These are phyloP conservation scores for Vesta saturnalis DNA, from an alignment of 2,888 invertebrate genomes.

Conservation along the genomic window DNA sequence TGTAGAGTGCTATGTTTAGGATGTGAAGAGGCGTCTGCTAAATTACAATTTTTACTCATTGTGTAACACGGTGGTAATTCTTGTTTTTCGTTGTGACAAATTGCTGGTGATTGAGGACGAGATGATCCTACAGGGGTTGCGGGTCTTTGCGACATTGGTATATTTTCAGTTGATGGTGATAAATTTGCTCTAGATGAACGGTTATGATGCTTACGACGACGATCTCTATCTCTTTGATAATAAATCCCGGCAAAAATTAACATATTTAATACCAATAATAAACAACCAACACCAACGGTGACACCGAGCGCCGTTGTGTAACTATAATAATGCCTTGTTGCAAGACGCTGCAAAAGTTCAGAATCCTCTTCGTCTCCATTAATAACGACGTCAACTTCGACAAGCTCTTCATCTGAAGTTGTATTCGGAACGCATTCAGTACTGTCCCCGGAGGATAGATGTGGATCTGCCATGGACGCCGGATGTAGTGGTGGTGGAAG, in stretches of 20 bases:
- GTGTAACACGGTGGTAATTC: conserved; percentile 67
- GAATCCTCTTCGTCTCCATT: conserved; percentile 63
- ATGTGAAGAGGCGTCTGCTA: conserved; percentile 52
- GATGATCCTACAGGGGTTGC: conserved; percentile 57
- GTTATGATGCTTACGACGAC: conserved; percentile 54
- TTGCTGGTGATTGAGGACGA: conserved; percentile 58
- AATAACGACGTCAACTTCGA: conserved; percentile 52
- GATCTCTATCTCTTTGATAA: conserved; percentile 73
- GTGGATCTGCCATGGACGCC: conserved; percentile 57
- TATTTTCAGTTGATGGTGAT: conserved; percentile 58
- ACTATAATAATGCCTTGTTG: conserved; percentile 70
- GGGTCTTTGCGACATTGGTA: conserved; percentile 60
- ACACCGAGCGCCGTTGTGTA: conserved; percentile 82
- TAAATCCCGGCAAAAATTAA: conserved; percentile 82
- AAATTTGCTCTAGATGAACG: conserved; percentile 55
- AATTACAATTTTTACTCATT: conserved; percentile 58
- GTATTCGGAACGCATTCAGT: conserved; percentile 59
- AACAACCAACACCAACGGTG: conserved; percentile 79
- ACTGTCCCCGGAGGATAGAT: conserved; percentile 46
- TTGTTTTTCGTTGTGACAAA: conserved; percentile 52
- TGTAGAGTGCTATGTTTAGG: conserved; percentile 53
- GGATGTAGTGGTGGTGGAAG: conserved; percentile 61
- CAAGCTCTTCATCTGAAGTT: conserved; percentile 45
- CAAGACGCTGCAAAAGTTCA: conserved; percentile 65
- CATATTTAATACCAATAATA: conserved; percentile 76